Evolutionary conservation across 1,140 invertebrate genomes (phyloP).

Genomic region (Prorops nasuta): DNA sequence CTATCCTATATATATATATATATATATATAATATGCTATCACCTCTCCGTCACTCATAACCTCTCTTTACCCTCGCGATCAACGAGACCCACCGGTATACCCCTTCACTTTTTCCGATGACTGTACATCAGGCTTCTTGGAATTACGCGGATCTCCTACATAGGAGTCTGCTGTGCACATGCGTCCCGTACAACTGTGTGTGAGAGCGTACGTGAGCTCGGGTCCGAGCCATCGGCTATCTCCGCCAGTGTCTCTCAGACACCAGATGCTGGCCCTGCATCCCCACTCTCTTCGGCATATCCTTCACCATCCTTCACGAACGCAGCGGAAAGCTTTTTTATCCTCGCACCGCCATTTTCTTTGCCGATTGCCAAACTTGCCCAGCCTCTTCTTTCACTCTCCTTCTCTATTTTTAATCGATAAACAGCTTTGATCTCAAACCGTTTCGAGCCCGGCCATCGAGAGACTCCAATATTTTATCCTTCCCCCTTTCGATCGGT

Average conservation of each 20-base stretch:
- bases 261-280: background rate
- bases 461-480: too few species aligned
- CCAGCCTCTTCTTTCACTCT: too few species aligned
- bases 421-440: too few species aligned
- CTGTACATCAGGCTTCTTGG: conserved; percentile 54
- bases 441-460: too few species aligned
- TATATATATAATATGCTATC: conserved; percentile 13
- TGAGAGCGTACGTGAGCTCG: conserved; percentile 1
- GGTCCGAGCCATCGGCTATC: conserved; percentile 35
- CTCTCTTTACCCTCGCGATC: conserved; percentile 14
- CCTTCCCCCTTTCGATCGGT: too few species aligned
- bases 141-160: conserved; percentile 40
- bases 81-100: background rate
- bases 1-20: conserved; percentile 36
- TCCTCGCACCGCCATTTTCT: background rate
- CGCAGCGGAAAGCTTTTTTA: conserved; percentile 22
- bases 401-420: too few species aligned
- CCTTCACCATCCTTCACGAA: conserved; percentile 6
- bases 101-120: conserved; percentile 44
- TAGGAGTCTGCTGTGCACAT: conserved; percentile 12
- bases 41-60: conserved; percentile 25
- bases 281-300: conserved; percentile 2
- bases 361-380: too few species aligned
- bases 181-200: background rate
- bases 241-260: conserved; percentile 35